Conservation (phyloP, 2,888 invertebrate species). For the Leptodirus hochenwartii region DNA sequence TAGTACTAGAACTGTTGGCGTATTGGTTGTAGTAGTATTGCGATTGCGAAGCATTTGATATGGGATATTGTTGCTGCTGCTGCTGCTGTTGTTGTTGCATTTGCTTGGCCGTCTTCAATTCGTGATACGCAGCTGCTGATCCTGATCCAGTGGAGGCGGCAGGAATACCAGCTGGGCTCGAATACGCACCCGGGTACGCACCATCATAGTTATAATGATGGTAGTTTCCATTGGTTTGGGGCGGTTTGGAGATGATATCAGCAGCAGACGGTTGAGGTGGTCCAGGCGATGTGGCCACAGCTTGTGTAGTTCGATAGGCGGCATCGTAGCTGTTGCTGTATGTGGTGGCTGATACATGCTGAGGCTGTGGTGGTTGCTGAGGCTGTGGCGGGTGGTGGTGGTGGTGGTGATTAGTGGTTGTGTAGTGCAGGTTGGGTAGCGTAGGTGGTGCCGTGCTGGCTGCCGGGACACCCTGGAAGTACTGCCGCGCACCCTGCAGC, state of each 20-base stretch:
- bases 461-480: constrained; percentile 60
- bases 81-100: constrained; percentile 13
- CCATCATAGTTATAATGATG: too few species aligned
- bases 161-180: too few species aligned
- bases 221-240: too few species aligned
- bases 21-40: constrained; percentile 12
- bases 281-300: too few species aligned
- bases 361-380: constrained; percentile 11
- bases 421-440: constrained; percentile 10
- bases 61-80: constrained; percentile 10
- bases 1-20: constrained; percentile 9
- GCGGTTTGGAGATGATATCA: too few species aligned
- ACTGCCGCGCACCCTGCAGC: constrained; percentile 68
- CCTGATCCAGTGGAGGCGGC: too few species aligned
- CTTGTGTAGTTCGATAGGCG: constrained; percentile 3
- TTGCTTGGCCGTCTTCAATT: too few species aligned
- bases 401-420: constrained; percentile 10
- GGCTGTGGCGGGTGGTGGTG: constrained; percentile 10
- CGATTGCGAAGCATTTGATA: constrained; percentile 10
- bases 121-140: too few species aligned
- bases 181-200: too few species aligned
- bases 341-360: constrained; percentile 9
- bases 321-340: constrained; percentile 8
- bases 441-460: constrained; percentile 26
- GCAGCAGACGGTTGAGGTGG: too few species aligned